Conservation (phyloP, 2,888 invertebrate species). For the Chrysotoxum bicinctum region DNA sequence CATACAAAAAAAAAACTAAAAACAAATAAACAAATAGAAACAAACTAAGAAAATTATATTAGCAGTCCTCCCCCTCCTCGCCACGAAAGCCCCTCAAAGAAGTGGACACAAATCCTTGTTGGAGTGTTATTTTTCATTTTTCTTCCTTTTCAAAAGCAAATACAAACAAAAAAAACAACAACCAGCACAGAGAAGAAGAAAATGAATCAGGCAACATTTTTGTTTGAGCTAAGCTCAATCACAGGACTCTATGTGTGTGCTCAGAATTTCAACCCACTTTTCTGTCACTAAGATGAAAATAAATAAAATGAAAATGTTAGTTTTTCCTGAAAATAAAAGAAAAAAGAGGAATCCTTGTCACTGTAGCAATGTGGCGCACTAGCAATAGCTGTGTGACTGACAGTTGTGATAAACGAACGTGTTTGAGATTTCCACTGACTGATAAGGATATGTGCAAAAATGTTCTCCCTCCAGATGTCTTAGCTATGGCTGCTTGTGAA, state of each 20-base stretch:
- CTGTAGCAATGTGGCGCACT: conserved; percentile 37
- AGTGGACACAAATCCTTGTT: conserved; percentile 55
- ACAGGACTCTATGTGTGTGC: conserved; percentile 47
- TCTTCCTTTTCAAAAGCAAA: conserved; percentile 19
- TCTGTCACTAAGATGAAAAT: conserved; percentile 20
- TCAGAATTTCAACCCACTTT: conserved; percentile 34
- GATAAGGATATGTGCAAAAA: conserved; percentile 59
- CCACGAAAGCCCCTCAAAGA: not conserved
- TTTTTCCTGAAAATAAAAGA: conserved; percentile 11
- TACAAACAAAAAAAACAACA: conserved; percentile 21
- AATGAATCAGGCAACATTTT: conserved; percentile 16
- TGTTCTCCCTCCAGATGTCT: conserved; percentile 25
- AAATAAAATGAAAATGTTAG: conserved; percentile 66
- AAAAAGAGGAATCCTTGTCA: conserved; percentile 19
- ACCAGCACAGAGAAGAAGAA: not conserved
- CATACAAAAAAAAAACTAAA: conserved; percentile 19
- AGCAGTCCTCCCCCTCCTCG: conserved; percentile 20
- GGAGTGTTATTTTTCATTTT: conserved; percentile 33
- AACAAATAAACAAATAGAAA: conserved; percentile 62
- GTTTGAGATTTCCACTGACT: conserved; percentile 68
- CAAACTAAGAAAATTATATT: conserved; percentile 53
- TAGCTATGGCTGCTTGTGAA: conserved; percentile 13
- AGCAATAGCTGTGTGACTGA: conserved; percentile 52
- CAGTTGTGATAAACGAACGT: conserved; percentile 67
- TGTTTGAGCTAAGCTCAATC: conserved; percentile 63